A percentile compares a stretch with the other conserved stretches of the same genome.
Evolutionary conservation across 2,888 invertebrate species (phyloP).

Genomic region (Cristatella mucedo): DNA sequence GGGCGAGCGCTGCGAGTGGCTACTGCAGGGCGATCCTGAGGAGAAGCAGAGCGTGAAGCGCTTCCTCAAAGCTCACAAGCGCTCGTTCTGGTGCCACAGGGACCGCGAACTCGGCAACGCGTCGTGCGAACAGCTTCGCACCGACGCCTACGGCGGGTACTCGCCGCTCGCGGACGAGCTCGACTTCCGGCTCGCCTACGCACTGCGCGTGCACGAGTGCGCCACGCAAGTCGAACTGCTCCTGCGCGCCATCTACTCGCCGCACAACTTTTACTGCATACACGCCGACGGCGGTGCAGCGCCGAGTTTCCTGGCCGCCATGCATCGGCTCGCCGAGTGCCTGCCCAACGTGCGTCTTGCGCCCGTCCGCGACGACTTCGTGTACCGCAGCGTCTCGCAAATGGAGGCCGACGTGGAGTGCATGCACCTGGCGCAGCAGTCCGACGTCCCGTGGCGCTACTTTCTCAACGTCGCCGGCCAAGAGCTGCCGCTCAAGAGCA

Average conservation of each 20-base stretch:
- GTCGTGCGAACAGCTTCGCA: too few species aligned
- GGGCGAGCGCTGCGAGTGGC: too few species aligned
- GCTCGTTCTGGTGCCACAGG: too few species aligned
- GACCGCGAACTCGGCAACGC: too few species aligned
- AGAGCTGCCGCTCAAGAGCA: conserved; percentile 19
- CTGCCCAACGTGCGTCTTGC: conserved; percentile 17
- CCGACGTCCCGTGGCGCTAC: conserved; percentile 17
- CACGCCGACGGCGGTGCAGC: conserved; percentile 15
- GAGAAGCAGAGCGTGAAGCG: too few species aligned
- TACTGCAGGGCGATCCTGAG: too few species aligned
- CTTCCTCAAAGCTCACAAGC: too few species aligned
- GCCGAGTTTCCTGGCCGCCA: conserved; percentile 10
- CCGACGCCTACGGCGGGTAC: too few species aligned
- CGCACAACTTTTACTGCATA: conserved; percentile 19
- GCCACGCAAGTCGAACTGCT: conserved; percentile 15
- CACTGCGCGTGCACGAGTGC: conserved; percentile 15
- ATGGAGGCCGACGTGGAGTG: conserved; percentile 18
- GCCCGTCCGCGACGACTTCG: conserved; percentile 12
- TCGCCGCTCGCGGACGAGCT: too few species aligned
- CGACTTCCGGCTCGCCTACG: conserved; percentile 16
- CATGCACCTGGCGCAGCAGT: conserved; percentile 13
- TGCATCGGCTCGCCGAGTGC: conserved; percentile 12
- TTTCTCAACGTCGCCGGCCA: conserved; percentile 17
- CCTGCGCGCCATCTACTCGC: conserved; percentile 16
- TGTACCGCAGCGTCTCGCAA: conserved; percentile 16